Conservation (phyloP, 2,888 invertebrate genomes). For the Bombylius major region DNA sequence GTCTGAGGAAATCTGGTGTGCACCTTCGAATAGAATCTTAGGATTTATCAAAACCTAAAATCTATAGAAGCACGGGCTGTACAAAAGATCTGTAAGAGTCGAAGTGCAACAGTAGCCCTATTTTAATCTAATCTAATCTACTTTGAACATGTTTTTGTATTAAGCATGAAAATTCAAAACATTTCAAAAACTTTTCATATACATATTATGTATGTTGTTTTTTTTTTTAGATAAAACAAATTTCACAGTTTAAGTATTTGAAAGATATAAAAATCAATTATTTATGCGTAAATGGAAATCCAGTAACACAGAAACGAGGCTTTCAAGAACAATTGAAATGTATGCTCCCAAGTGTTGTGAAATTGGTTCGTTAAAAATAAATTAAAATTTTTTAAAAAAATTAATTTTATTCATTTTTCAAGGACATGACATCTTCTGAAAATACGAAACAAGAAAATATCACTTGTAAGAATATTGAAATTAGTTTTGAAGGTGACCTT, state of each 20-base stretch:
- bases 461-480: conserved; percentile 1
- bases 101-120: no score
- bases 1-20: no score
- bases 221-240: conserved; percentile 9
- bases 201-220: neutral
- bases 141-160: no score
- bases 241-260: conserved; percentile 7
- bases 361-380: conserved; percentile 4
- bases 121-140: no score
- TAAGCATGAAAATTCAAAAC: no score
- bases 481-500: conserved; percentile 10
- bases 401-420: neutral
- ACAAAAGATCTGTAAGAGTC: no score
- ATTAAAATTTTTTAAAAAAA: neutral
- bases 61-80: no score
- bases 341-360: conserved; percentile 6
- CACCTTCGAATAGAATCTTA: no score
- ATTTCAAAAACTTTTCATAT: no score
- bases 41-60: no score
- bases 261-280: conserved; percentile 6
- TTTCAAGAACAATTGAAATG: conserved; percentile 7
- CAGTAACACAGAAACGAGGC: conserved; percentile 1
- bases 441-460: no score
- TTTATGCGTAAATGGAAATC: conserved; percentile 12
- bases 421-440: conserved; percentile 1